phyloP scores from a whole-genome alignment of 2,797 vertebrate species.

The Masticophis lateralis region DNA sequence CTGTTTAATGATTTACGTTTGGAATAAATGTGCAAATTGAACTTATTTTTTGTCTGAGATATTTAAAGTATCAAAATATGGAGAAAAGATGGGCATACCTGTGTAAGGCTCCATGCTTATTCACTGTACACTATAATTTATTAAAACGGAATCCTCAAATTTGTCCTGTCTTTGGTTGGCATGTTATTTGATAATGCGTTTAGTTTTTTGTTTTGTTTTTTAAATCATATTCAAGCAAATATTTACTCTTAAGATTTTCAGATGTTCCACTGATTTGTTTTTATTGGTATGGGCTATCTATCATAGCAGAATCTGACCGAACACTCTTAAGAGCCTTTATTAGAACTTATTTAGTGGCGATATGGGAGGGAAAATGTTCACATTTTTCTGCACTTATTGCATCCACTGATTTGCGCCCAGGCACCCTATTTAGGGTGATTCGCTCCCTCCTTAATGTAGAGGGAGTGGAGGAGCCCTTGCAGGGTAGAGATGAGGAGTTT shows the following conservation, averaged over 20 bases:
- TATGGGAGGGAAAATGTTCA: no score
- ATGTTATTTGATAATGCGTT: neutral
- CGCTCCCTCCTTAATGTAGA: no score
- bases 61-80: neutral
- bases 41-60: neutral
- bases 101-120: no score
- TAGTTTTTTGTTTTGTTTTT: neutral
- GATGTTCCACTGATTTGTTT: neutral
- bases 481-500: no score
- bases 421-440: no score
- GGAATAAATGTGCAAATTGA: neutral
- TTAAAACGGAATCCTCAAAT: neutral
- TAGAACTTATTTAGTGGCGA: no score
- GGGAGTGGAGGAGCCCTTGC: no score
- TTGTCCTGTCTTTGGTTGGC: neutral
- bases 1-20: neutral
- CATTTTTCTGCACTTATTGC: no score
- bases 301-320: neutral
- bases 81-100: neutral
- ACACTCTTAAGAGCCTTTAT: no score
- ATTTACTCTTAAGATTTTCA: neutral
- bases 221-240: neutral
- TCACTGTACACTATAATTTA: neutral
- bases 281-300: neutral
- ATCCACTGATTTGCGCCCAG: no score